These are phyloP conservation scores for Zaprionus lachaisei DNA, from an alignment of 1,140 invertebrate genomes.

Conservation along the genomic window DNA sequence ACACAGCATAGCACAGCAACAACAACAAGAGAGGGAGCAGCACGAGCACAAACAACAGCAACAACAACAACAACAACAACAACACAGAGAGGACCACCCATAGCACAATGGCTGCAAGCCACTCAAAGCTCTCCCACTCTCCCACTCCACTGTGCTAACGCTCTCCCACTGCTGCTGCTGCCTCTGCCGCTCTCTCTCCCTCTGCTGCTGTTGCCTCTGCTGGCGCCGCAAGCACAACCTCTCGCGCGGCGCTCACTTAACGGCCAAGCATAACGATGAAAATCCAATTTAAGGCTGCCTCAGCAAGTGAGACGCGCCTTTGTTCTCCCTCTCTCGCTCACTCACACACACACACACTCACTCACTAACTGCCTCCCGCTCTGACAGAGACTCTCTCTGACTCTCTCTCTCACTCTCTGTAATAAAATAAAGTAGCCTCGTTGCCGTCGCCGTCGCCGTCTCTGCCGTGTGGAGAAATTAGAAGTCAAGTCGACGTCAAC, in stretches of 20 bases:
- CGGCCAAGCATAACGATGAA: constrained; percentile 79
- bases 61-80: too few relatives aligned
- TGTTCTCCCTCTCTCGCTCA: constrained; percentile 19
- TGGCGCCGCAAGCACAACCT: constrained; percentile 16
- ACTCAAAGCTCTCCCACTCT: constrained; percentile 11
- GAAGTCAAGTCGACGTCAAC: constrained; percentile 22
- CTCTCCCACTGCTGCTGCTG: background rate
- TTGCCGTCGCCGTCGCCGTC: constrained; percentile 33
- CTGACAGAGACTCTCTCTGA: background rate
- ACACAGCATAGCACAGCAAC: too few relatives aligned
- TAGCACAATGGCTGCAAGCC: constrained; percentile 67
- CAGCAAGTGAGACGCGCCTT: constrained; percentile 40
- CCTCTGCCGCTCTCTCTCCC: background rate
- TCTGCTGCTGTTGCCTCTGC: constrained; percentile 16
- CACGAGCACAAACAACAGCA: constrained; percentile 2
- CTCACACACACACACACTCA: constrained; percentile 2
- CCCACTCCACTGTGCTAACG: constrained; percentile 3
- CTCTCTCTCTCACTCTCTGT: constrained; percentile 45
- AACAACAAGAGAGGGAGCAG: background rate
- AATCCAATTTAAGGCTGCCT: constrained; percentile 81
- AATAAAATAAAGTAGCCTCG: constrained; percentile 84
- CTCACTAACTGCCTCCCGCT: background rate
- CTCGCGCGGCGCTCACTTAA: constrained; percentile 46
- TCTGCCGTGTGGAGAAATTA: constrained; percentile 51
- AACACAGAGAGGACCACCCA: constrained; percentile 30